Evolutionary conservation across 2,888 invertebrate genomes (phyloP).

Genomic region (Macrophya alboannulata): DNA sequence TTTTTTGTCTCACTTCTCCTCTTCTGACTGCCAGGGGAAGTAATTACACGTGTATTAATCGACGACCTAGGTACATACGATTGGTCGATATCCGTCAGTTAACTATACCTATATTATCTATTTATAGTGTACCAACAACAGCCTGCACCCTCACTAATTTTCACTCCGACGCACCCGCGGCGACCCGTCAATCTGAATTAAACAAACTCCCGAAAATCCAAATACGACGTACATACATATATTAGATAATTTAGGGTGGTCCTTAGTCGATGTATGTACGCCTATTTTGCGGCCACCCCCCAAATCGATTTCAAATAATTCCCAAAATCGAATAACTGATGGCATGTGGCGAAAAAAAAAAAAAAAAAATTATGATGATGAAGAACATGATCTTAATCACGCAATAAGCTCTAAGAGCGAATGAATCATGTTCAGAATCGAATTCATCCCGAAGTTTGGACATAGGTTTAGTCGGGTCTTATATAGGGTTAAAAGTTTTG

Average conservation of each 20-base stretch:
- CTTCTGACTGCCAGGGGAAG: background rate
- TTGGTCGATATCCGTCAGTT: background rate
- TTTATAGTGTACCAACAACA: conserved; percentile 6
- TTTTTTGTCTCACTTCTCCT: background rate
- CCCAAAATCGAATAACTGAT: no score
- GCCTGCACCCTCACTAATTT: conserved; percentile 5
- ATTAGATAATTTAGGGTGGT: no score
- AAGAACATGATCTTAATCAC: background rate
- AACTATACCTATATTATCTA: conserved; percentile 6
- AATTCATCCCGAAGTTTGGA: background rate
- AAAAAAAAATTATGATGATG: background rate
- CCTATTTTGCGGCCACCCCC: no score
- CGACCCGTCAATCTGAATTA: background rate
- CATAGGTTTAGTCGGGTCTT: conserved; percentile 7
- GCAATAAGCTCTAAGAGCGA: background rate
- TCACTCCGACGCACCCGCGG: background rate
- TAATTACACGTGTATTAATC: background rate
- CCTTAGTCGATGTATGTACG: no score
- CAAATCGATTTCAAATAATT: no score
- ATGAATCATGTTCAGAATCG: conserved; percentile 1
- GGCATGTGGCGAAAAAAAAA: no score
- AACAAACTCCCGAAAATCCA: background rate
- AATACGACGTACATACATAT: background rate
- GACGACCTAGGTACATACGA: background rate
- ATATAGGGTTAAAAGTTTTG: conserved; percentile 16